A percentile compares a stretch with the other conserved stretches of the same genome.
Evolutionary conservation across 2,888 invertebrate species (phyloP).

Genomic region (Acanthococcus lagerstroemiae): DNA sequence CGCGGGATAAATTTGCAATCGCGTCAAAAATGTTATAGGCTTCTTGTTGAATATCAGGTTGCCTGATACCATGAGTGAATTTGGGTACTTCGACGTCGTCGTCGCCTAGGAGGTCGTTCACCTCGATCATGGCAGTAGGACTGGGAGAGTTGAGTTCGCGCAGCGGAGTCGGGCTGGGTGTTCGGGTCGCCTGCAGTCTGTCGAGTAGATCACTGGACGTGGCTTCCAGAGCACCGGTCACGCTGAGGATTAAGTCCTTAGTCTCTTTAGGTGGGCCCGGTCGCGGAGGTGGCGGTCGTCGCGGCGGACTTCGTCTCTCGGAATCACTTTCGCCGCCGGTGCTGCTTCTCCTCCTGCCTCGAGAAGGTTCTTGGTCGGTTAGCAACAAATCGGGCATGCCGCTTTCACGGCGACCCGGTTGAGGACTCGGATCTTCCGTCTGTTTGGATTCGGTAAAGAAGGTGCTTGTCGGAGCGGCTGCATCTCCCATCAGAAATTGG

Average conservation of each 20-base stretch:
- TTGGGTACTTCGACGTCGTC: constrained; percentile 33
- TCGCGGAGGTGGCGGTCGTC: constrained; percentile 41
- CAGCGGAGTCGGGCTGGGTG: constrained; percentile 78
- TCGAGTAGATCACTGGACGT: constrained; percentile 74
- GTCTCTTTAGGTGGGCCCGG: constrained; percentile 66
- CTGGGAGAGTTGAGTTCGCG: constrained; percentile 72
- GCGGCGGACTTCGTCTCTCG: constrained; percentile 33
- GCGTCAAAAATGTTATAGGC: constrained; percentile 20
- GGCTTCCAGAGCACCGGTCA: constrained; percentile 80
- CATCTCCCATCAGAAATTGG: constrained; percentile 1
- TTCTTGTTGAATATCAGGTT: constrained; percentile 17
- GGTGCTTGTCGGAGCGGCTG: neutral
- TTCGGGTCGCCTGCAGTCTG: constrained; percentile 71
- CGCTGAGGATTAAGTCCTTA: constrained; percentile 71
- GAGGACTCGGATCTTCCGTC: neutral
- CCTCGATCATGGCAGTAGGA: constrained; percentile 53
- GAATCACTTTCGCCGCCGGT: neutral
- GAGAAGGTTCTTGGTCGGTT: neutral
- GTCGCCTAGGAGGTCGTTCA: constrained; percentile 36
- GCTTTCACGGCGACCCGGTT: too few species aligned
- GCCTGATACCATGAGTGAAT: constrained; percentile 2
- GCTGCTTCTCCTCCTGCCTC: neutral
- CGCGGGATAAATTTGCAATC: constrained; percentile 24
- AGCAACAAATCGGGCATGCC: too few species aligned
- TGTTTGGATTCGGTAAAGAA: neutral